Evolutionary conservation across 2,113 vertebrate species (phyloP).

Genomic region (Zosterops lateralis): DNA sequence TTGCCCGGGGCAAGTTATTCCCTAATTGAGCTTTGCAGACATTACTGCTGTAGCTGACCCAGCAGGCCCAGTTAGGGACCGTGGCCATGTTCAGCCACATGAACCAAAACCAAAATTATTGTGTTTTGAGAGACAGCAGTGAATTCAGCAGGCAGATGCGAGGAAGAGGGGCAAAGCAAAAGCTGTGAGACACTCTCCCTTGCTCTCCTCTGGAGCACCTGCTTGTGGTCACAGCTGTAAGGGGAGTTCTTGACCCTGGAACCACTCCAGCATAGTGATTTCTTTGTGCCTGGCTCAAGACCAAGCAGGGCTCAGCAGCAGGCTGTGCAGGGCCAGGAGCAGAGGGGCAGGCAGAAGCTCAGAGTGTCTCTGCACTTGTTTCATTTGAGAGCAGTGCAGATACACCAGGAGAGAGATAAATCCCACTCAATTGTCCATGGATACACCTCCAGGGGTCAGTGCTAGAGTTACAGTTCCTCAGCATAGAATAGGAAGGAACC

Average conservation of each 20-base stretch:
- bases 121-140: fast-evolving
- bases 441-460: background rate
- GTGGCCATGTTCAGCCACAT: background rate
- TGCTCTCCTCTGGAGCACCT: background rate
- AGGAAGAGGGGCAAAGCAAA: background rate
- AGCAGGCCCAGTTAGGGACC: background rate
- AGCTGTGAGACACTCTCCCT: background rate
- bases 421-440: background rate
- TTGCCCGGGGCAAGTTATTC: background rate
- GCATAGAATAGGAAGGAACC: background rate
- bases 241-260: background rate
- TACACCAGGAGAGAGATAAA: background rate
- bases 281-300: background rate
- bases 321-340: background rate
- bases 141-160: background rate
- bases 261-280: background rate
- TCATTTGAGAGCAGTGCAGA: background rate
- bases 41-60: background rate
- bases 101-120: background rate
- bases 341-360: background rate
- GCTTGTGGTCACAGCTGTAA: background rate
- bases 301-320: background rate
- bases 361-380: fast-evolving
- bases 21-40: background rate
- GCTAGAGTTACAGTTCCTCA: background rate